These are phyloP conservation scores for Macrobrachium rosenbergii DNA, from an alignment of 1,140 invertebrate genomes.

Conservation along the genomic window DNA sequence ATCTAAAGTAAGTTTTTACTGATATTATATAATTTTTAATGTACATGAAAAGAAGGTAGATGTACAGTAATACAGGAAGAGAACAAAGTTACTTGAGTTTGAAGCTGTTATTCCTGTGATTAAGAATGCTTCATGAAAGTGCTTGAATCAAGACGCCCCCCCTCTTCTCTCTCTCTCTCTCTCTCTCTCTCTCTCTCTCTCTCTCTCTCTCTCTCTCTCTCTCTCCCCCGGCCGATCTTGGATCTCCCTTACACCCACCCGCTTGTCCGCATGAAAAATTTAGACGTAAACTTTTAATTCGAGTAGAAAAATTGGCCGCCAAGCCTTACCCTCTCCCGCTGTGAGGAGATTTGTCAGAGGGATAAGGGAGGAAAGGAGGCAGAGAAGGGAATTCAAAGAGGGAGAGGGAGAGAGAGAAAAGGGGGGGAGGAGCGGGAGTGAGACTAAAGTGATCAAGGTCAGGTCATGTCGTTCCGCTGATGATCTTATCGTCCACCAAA, in stretches of 20 bases:
- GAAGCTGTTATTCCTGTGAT: too few species aligned
- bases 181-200: neutral
- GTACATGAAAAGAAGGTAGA: too few species aligned
- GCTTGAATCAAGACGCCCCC: neutral
- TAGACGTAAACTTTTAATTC: conserved; percentile 23
- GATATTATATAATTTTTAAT: too few species aligned
- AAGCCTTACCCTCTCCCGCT: conserved; percentile 11
- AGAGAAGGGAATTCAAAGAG: neutral
- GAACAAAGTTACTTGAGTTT: too few species aligned
- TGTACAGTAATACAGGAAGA: too few species aligned
- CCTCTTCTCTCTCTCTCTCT: neutral
- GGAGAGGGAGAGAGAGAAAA: neutral
- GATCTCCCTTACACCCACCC: neutral
- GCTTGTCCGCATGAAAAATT: conserved; percentile 23
- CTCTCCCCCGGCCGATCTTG: neutral
- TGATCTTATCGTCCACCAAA: too few species aligned
- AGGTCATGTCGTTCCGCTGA: neutral
- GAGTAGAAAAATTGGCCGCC: conserved; percentile 25
- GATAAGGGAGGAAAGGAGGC: neutral
- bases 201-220: neutral
- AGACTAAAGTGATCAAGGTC: neutral
- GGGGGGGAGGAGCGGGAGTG: neutral
- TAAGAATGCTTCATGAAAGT: too few species aligned
- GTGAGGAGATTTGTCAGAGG: conserved; percentile 15
- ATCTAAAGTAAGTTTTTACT: too few species aligned